phyloP scores from a whole-genome alignment of 2,888 invertebrate species.

The Acrobasis consociella region DNA sequence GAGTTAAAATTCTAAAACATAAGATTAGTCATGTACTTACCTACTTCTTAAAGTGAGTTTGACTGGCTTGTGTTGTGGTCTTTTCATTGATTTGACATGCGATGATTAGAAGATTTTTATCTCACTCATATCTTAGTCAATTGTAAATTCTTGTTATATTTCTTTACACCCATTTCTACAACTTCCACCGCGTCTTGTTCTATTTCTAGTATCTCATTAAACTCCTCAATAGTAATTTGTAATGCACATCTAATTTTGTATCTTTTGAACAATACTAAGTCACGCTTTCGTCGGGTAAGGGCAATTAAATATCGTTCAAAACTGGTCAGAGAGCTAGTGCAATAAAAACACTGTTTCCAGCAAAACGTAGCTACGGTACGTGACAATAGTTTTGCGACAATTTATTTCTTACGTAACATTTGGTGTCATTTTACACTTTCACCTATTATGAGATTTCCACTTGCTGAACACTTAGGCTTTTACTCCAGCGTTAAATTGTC shows the following conservation, averaged over 20 bases:
- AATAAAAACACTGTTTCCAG: slow-evolving; percentile 23
- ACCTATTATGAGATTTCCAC: slow-evolving; percentile 35
- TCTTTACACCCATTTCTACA: too few relatives aligned
- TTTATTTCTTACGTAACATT: slow-evolving; percentile 37
- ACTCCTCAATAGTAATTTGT: neutral
- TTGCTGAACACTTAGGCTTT: slow-evolving; percentile 27
- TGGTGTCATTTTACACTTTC: slow-evolving; percentile 40
- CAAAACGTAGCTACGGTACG: slow-evolving; percentile 48
- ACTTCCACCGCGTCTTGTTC: neutral
- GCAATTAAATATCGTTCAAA: slow-evolving; percentile 18
- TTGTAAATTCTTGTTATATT: too few relatives aligned
- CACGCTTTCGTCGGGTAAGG: neutral
- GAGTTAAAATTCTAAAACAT: too few relatives aligned
- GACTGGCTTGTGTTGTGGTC: too few relatives aligned
- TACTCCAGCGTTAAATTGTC: slow-evolving; percentile 6
- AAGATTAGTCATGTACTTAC: too few relatives aligned
- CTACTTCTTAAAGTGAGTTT: too few relatives aligned
- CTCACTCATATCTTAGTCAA: too few relatives aligned
- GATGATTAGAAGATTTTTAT: too few relatives aligned
- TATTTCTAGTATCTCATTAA: neutral
- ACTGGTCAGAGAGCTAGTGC: neutral
- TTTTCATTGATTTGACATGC: too few relatives aligned
- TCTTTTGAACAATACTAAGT: neutral
- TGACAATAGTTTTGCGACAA: slow-evolving; percentile 43
- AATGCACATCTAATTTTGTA: neutral